Evolutionary conservation across 2,113 vertebrate species (phyloP).

Genomic region (Salminus brasiliensis): DNA sequence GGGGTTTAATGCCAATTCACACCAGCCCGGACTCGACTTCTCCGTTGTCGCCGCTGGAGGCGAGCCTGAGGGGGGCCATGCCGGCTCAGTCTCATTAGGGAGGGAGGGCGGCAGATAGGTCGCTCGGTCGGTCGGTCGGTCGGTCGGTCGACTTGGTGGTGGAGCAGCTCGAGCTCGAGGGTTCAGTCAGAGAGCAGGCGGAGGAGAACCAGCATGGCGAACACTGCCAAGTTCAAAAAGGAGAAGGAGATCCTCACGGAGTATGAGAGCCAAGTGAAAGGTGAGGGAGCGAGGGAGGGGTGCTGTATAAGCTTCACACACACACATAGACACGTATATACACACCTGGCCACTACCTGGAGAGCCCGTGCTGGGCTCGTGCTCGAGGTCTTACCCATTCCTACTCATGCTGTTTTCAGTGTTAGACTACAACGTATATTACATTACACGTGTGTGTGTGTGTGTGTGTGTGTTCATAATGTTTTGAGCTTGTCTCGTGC

Average conservation of each 20-base stretch:
- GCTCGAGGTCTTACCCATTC: not conserved
- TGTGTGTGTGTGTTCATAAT: too few relatives aligned
- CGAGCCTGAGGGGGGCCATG: slow-evolving; percentile 48
- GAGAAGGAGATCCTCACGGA: slow-evolving; percentile 90
- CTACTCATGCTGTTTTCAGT: too few relatives aligned
- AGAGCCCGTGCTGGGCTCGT: not conserved
- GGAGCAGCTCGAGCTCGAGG: not conserved
- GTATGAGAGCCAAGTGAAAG: slow-evolving; percentile 89
- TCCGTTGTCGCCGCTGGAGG: slow-evolving; percentile 2
- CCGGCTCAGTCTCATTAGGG: slow-evolving; percentile 47
- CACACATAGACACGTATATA: not conserved
- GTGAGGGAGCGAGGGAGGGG: slow-evolving; percentile 66
- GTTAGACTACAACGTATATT: too few relatives aligned
- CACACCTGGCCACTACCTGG: slow-evolving; percentile 52
- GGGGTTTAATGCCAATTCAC: slow-evolving; percentile 33
- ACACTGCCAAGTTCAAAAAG: slow-evolving; percentile 83
- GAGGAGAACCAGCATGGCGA: slow-evolving; percentile 72
- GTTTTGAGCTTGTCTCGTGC: not conserved
- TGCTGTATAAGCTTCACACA: too few relatives aligned
- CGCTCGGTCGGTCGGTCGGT: not conserved
- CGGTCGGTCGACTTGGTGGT: too few relatives aligned
- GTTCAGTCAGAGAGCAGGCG: not conserved
- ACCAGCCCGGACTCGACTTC: slow-evolving; percentile 5
- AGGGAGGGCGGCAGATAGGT: slow-evolving; percentile 36
- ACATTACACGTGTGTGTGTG: too few relatives aligned